Conservation (phyloP, 2,797 vertebrate species). For the Euphonia xanthogaster region DNA sequence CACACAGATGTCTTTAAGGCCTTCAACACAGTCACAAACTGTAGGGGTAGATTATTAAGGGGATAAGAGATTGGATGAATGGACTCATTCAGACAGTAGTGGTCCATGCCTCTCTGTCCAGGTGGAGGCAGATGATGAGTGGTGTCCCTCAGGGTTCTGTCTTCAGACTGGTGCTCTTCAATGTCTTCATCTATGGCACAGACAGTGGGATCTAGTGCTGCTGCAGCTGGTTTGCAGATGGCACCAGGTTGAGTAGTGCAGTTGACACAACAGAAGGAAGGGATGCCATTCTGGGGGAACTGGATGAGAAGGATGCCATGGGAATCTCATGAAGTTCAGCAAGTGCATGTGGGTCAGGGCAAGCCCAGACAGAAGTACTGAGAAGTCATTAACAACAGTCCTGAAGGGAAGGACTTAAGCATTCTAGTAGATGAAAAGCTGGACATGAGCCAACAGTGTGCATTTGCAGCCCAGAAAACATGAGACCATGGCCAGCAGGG, state of each 20-base stretch:
- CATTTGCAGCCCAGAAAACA: not conserved
- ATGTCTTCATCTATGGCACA: not conserved
- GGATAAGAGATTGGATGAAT: not conserved
- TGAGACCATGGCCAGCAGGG: not conserved
- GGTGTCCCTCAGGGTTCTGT: not conserved
- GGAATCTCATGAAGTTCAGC: not conserved
- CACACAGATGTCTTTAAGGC: not conserved
- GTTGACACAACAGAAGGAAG: not conserved
- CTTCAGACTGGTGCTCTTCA: not conserved
- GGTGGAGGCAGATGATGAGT: not conserved
- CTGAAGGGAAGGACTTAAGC: not conserved
- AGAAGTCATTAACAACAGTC: not conserved
- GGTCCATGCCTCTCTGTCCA: not conserved
- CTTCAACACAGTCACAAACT: not conserved
- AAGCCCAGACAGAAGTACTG: not conserved
- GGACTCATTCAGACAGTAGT: not conserved
- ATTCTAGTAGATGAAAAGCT: accelerated
- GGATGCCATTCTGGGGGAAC: not conserved
- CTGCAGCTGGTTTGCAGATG: not conserved
- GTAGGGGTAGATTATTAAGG: not conserved
- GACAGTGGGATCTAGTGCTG: not conserved
- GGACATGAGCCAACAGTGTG: not conserved
- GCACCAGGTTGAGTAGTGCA: not conserved
- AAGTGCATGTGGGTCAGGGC: not conserved
- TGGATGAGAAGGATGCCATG: accelerated